These are phyloP conservation scores for Phrynosoma blainvillii DNA, from an alignment of 2,113 vertebrate genomes.

Conservation along the genomic window DNA sequence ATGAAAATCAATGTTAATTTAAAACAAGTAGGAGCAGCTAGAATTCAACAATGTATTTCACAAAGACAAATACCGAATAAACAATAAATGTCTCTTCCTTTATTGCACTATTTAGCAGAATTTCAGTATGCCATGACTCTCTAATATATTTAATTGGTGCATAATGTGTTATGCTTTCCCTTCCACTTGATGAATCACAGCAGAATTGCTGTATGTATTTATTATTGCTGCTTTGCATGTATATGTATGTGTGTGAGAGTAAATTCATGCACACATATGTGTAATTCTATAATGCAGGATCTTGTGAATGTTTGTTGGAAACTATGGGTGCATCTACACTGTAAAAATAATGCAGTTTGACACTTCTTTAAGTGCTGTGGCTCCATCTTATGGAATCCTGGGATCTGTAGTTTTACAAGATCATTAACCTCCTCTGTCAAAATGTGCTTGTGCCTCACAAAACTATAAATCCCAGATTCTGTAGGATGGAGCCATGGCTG, in stretches of 20 bases:
- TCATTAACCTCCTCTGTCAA: too few relatives aligned
- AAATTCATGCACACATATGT: background rate
- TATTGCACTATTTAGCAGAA: constrained; percentile 6
- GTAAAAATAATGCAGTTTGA: too few relatives aligned
- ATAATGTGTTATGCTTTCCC: background rate
- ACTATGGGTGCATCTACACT: too few relatives aligned
- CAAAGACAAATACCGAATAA: background rate
- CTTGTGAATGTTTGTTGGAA: background rate
- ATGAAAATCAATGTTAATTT: constrained; percentile 30
- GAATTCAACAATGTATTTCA: background rate
- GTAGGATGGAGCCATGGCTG: too few relatives aligned
- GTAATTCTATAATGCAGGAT: background rate
- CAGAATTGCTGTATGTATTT: background rate
- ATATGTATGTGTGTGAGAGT: too few relatives aligned
- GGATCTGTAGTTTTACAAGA: too few relatives aligned
- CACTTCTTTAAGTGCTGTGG: too few relatives aligned
- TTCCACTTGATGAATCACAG: background rate
- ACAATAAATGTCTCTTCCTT: constrained; percentile 19
- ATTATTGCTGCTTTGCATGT: too few relatives aligned
- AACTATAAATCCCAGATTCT: too few relatives aligned
- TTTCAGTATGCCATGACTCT: background rate
- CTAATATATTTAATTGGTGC: background rate
- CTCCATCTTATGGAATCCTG: too few relatives aligned
- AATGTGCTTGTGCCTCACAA: too few relatives aligned
- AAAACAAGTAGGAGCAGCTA: constrained; percentile 32